phyloP scores from a whole-genome alignment of 2,888 invertebrate species.

The Eupithecia abbreviata region DNA sequence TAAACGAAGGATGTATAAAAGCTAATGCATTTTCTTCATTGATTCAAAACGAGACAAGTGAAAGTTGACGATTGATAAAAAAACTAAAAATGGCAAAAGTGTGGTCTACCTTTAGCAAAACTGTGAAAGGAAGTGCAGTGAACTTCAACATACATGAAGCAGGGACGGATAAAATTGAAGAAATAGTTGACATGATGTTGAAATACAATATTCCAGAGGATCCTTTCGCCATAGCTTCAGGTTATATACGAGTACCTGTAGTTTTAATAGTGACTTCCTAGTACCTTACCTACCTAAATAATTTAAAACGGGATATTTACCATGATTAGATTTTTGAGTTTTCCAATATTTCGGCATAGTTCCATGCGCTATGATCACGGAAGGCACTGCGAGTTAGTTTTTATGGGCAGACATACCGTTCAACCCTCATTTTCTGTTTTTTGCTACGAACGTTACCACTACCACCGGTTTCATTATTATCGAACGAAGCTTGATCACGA shows the following conservation, averaged over 20 bases:
- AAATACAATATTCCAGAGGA: conserved; percentile 3
- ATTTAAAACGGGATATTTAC: no score
- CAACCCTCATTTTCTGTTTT: no score
- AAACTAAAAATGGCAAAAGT: conserved; percentile 1
- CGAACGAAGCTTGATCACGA: no score
- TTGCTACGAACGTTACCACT: no score
- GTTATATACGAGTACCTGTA: not conserved
- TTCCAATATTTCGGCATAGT: no score
- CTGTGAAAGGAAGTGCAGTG: conserved; percentile 8
- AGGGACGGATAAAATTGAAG: conserved; percentile 3
- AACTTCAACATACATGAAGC: conserved; percentile 6
- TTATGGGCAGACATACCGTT: no score
- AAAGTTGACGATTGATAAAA: not conserved
- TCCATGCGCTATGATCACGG: no score
- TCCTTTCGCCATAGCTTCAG: conserved; percentile 1
- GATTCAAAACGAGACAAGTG: not conserved
- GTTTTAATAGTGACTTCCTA: no score
- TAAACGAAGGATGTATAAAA: conserved; percentile 1
- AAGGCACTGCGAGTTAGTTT: no score
- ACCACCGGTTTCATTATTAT: no score
- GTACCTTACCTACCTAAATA: no score
- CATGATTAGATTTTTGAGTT: no score
- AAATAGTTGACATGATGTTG: not conserved
- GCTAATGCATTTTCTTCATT: conserved; percentile 1
- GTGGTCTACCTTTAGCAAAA: conserved; percentile 7